These are phyloP conservation scores for Hylaea fasciaria DNA, from an alignment of 2,888 invertebrate species.

Conservation along the genomic window DNA sequence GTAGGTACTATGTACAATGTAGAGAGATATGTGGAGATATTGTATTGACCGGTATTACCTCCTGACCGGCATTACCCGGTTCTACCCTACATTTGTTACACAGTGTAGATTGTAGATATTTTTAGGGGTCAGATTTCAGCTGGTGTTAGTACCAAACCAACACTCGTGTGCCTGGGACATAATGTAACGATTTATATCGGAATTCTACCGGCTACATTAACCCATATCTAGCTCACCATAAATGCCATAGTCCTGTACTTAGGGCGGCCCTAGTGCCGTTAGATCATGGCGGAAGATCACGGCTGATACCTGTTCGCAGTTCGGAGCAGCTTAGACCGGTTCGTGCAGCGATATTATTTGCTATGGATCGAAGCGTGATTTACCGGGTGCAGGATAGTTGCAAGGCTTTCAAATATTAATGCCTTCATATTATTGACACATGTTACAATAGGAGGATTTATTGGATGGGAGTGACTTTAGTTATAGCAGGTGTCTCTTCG, in stretches of 20 bases:
- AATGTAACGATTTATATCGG: constrained; percentile 1
- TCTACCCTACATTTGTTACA: no score
- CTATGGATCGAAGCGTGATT: constrained; percentile 11
- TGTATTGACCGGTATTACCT: no score
- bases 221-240: constrained; percentile 32
- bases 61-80: no score
- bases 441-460: background rate
- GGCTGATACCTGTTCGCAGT: constrained; percentile 24
- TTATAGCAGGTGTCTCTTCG: no score
- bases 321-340: constrained; percentile 14
- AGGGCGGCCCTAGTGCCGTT: constrained; percentile 37
- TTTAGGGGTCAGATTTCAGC: no score
- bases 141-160: no score
- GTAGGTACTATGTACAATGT: no score
- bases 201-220: constrained; percentile 28
- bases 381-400: constrained; percentile 5
- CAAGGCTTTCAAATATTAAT: background rate
- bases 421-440: background rate
- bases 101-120: no score
- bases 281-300: constrained; percentile 38
- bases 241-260: constrained; percentile 10
- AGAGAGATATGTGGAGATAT: no score
- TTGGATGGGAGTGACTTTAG: background rate
- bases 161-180: no score
- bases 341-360: constrained; percentile 16